phyloP scores from a whole-genome alignment of 1,140 invertebrate genomes.

The Phymastichus coffea region DNA sequence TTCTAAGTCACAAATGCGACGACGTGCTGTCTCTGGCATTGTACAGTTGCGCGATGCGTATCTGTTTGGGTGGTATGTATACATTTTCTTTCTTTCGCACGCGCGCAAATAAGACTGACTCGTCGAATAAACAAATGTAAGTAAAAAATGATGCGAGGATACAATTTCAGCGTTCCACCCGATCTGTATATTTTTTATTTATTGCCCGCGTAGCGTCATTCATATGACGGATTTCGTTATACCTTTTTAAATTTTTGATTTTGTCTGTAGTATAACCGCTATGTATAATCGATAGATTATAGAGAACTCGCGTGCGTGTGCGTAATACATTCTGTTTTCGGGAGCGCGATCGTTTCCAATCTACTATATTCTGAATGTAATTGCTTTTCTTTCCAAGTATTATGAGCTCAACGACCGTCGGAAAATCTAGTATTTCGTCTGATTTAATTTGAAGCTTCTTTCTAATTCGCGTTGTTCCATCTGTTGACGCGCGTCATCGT shows the following conservation, averaged over 20 bases:
- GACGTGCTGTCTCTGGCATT: conserved; percentile 8
- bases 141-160: conserved; percentile 18
- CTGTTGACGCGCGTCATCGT: background rate
- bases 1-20: conserved; percentile 21
- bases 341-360: no score
- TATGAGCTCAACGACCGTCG: no score
- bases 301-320: no score
- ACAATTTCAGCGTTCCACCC: conserved; percentile 34
- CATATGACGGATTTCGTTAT: conserved; percentile 34
- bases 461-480: background rate
- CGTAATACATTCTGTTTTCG: no score
- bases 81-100: background rate
- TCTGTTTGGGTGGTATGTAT: no score
- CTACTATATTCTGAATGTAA: no score
- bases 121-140: conserved; percentile 38
- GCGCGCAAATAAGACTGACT: conserved; percentile 47
- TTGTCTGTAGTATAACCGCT: no score
- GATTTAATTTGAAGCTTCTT: no score
- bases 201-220: conserved; percentile 30
- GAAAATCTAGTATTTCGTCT: no score
- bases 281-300: no score
- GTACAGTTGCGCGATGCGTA: conserved; percentile 2
- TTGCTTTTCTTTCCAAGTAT: no score
- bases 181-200: conserved; percentile 40
- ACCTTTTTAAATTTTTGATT: no score